A percentile compares a stretch with the other conserved stretches of the same genome.
phyloP scores from a whole-genome alignment of 2,113 vertebrate species.

The Amphiprion percula region DNA sequence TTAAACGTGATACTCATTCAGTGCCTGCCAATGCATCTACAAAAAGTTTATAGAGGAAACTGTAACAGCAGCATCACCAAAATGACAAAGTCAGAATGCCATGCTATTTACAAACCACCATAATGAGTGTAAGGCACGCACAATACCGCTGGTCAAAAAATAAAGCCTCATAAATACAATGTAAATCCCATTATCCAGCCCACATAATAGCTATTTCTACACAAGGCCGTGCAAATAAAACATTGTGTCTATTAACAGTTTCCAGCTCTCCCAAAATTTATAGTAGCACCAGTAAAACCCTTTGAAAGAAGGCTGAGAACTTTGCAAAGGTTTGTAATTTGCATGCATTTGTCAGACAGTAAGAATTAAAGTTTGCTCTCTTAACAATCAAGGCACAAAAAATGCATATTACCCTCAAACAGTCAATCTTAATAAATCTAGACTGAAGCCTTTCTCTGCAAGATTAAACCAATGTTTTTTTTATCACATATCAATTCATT shows the following conservation, averaged over 20 bases:
- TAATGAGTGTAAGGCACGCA: constrained; percentile 26
- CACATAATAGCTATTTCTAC: constrained; percentile 29
- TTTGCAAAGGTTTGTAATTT: constrained; percentile 19
- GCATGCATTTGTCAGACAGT: constrained; percentile 1
- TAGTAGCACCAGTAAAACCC: constrained; percentile 2
- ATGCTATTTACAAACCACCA: constrained; percentile 4
- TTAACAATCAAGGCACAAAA: constrained; percentile 13
- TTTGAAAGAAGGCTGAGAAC: constrained; percentile 19
- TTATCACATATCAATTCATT: constrained; percentile 55
- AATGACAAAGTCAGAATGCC: constrained; percentile 9
- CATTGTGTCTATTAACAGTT: constrained; percentile 12
- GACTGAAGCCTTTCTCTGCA: constrained; percentile 31
- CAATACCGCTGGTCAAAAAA: constrained; percentile 35
- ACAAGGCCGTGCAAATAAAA: constrained; percentile 29
- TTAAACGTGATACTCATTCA: neutral
- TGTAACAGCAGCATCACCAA: neutral
- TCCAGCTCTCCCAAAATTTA: constrained; percentile 5
- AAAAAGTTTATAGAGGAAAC: neutral
- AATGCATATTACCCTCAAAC: constrained; percentile 37
- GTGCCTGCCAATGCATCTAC: neutral
- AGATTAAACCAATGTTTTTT: constrained; percentile 44
- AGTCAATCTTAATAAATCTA: constrained; percentile 35
- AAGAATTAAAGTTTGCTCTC: constrained; percentile 18
- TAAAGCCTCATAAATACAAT: constrained; percentile 30
- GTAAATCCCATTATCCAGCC: constrained; percentile 29